Percentiles rank a stretch among this genome's conserved stretches.
These are phyloP conservation scores for Pipa parva DNA, from an alignment of 2,113 vertebrate genomes.

Conservation along the genomic window DNA sequence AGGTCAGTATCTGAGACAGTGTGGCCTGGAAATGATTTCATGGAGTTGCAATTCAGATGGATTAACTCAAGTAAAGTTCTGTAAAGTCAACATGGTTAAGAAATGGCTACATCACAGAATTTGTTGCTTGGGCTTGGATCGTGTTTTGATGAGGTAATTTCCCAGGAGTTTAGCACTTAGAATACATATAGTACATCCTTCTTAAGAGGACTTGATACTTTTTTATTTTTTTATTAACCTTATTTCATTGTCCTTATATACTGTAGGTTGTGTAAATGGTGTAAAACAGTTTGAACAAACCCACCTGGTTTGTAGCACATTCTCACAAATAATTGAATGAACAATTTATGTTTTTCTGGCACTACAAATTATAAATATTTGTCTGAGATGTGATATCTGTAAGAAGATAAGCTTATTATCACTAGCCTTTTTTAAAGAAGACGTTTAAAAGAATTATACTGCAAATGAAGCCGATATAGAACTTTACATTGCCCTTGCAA, in stretches of 20 bases:
- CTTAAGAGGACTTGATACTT: slow-evolving; percentile 46
- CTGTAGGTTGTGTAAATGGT: slow-evolving; percentile 62
- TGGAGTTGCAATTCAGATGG: slow-evolving; percentile 73
- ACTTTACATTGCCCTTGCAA: too few species aligned
- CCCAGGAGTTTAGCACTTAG: slow-evolving; percentile 74
- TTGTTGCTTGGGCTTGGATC: slow-evolving; percentile 65
- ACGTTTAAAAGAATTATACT: not conserved
- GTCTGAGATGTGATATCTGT: not conserved
- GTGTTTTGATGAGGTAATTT: slow-evolving; percentile 82
- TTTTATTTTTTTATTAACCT: not conserved
- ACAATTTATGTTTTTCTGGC: slow-evolving; percentile 48
- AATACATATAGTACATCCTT: slow-evolving; percentile 66
- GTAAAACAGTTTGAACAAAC: slow-evolving; percentile 54
- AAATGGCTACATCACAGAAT: slow-evolving; percentile 59
- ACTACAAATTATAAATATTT: not conserved
- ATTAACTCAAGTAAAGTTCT: slow-evolving; percentile 73
- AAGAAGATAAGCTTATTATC: not conserved
- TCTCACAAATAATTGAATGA: slow-evolving; percentile 49
- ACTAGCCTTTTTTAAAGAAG: not conserved
- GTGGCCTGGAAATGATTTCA: slow-evolving; percentile 83
- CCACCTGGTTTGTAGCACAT: slow-evolving; percentile 58
- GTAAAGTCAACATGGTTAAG: slow-evolving; percentile 78
- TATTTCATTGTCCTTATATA: slow-evolving; percentile 62
- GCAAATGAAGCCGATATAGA: too few species aligned
- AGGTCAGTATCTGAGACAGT: slow-evolving; percentile 62